Percentiles rank a stretch among this genome's conserved stretches.
Evolutionary conservation across 1,140 invertebrate genomes (phyloP).

Genomic region (Agrypnia vestita): DNA sequence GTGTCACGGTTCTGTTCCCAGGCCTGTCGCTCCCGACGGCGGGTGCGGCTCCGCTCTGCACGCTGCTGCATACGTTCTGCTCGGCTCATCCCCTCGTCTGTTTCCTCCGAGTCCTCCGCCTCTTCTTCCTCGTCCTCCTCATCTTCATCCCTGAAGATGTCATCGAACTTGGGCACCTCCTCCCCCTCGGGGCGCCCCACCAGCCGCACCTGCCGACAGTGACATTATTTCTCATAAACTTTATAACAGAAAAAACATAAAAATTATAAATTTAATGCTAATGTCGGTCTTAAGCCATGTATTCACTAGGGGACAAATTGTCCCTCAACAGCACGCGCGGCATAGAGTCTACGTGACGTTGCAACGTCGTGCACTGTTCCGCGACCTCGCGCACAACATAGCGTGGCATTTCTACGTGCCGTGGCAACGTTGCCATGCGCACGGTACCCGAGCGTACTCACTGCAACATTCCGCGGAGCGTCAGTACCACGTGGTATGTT

Average conservation of each 20-base stretch:
- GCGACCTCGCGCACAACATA: too few relatives aligned
- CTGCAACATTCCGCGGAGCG: too few relatives aligned
- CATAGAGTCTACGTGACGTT: too few relatives aligned
- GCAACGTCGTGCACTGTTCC: too few relatives aligned
- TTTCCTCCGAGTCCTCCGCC: conserved; percentile 59
- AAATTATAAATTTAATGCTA: background rate
- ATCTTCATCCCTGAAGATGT: conserved; percentile 88
- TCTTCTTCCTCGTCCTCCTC: conserved; percentile 62
- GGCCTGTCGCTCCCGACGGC: conserved; percentile 79
- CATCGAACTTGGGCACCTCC: conserved; percentile 87
- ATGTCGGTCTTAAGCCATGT: too few relatives aligned
- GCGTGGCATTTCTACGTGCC: too few relatives aligned
- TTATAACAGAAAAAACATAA: background rate
- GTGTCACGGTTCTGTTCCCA: conserved; percentile 91
- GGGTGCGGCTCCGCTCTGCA: conserved; percentile 80
- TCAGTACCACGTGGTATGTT: too few relatives aligned
- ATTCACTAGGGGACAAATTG: too few relatives aligned
- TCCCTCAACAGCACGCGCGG: too few relatives aligned
- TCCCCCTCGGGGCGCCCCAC: conserved; percentile 77
- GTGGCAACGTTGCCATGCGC: too few relatives aligned
- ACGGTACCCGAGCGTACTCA: too few relatives aligned
- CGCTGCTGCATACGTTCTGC: conserved; percentile 65
- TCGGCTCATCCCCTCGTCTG: conserved; percentile 51
- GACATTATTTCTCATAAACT: background rate
- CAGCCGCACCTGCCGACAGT: conserved; percentile 65